Conservation (phyloP, 1,140 invertebrate genomes). For the Drosophila orosa region DNA sequence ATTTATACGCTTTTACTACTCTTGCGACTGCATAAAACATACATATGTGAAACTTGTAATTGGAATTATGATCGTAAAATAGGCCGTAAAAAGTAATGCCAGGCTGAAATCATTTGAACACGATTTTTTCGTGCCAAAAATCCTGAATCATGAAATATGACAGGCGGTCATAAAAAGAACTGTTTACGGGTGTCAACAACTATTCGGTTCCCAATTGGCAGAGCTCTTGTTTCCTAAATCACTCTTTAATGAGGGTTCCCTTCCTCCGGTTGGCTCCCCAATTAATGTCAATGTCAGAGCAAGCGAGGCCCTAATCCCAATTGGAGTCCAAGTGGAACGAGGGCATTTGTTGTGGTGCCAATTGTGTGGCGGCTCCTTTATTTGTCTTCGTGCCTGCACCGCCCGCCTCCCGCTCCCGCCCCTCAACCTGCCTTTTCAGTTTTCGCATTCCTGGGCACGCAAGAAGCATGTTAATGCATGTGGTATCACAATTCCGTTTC, state of each 20-base stretch:
- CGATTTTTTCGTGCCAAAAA: conserved; percentile 3
- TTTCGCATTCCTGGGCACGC: conserved; percentile 14
- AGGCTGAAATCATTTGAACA: conserved; percentile 6
- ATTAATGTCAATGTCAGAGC: conserved; percentile 44
- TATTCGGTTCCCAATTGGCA: conserved; percentile 14
- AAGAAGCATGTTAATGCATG: conserved; percentile 38
- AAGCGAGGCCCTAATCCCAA: conserved; percentile 35
- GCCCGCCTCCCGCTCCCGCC: neutral
- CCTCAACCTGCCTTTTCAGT: neutral
- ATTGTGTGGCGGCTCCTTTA: conserved; percentile 28
- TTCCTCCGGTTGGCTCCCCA: neutral
- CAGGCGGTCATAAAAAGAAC: conserved; percentile 7
- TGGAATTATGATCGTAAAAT: conserved; percentile 18
- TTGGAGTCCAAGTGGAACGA: conserved; percentile 37
- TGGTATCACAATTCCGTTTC: conserved; percentile 41
- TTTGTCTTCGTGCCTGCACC: conserved; percentile 34
- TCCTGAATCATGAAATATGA: neutral
- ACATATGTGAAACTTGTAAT: neutral
- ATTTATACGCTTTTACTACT: conserved; percentile 13
- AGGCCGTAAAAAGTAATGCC: conserved; percentile 4
- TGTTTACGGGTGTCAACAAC: conserved; percentile 31
- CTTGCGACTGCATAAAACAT: neutral
- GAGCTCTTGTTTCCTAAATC: conserved; percentile 20
- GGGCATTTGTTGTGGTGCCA: conserved; percentile 30
- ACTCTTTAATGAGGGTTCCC: conserved; percentile 32